Evolutionary conservation across 2,113 vertebrate genomes (phyloP).

Genomic region (Mus spicilegus): DNA sequence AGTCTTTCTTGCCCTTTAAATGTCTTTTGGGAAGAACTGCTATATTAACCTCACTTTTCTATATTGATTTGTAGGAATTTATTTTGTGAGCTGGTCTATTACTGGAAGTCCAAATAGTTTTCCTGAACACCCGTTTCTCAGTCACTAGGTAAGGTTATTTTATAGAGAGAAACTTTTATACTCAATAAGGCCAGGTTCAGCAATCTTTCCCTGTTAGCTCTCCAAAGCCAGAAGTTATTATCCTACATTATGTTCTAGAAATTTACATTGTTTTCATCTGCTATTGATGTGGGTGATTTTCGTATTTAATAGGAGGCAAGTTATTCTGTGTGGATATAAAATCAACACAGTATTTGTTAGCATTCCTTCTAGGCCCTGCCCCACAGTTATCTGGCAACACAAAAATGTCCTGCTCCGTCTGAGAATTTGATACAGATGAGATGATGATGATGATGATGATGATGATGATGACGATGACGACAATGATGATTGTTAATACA

Average conservation of each 20-base stretch:
- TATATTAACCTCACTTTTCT: not conserved
- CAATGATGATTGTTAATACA: not conserved
- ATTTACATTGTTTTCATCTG: not conserved
- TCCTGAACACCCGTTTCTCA: not conserved
- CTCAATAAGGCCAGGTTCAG: not conserved
- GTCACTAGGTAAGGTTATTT: not conserved
- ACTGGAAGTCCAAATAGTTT: not conserved
- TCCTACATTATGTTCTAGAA: not conserved
- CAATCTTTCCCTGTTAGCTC: not conserved
- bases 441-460: not conserved
- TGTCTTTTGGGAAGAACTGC: not conserved
- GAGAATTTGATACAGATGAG: constrained; percentile 39
- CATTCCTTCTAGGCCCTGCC: no score
- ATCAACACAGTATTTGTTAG: not conserved
- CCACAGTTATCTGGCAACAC: not conserved
- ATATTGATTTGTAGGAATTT: not conserved
- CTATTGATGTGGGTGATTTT: not conserved
- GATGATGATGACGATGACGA: not conserved
- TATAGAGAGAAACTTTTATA: not conserved
- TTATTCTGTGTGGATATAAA: constrained; percentile 5
- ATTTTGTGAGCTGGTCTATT: not conserved
- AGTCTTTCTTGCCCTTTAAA: not conserved
- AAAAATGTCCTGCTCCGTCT: not conserved
- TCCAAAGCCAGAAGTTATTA: not conserved
- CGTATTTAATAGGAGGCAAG: not conserved